Base-by-base conservation (phyloP, 1,140 invertebrate species). In the Nymphalis io region DNA sequence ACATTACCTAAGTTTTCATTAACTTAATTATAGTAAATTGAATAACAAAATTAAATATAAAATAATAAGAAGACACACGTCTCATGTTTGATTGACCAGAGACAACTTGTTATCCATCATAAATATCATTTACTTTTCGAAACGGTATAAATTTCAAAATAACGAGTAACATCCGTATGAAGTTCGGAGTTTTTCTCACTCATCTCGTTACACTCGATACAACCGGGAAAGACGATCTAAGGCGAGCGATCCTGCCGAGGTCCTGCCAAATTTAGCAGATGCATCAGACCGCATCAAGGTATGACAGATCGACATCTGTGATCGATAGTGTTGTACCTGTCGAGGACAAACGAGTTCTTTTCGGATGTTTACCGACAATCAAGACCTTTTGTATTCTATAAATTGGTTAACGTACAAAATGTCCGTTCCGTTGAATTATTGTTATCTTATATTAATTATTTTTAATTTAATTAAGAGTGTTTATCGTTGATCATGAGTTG, bases 211-310 rank as follows among this genome's bases (percentile, higher is more conserved):
- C 11, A n/a, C 48, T 48, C 15, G 42, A 15, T 61, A 44, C 2
- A 39, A 20, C 5, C 27, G 27, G 60, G 40, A 55, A 48, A 63
- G 57, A 60, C 65, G 27, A 60, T 55, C 15, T 53, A 23, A 33
- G 38, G 15, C 18, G 23, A 57, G 13, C 27, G 16, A 46, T 53
- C 48, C 40, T 69, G 74, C 79, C 74, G 76, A 84, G 16, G 57
- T 53, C 48, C 40, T 69, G 74, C 79, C 74, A 77, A 84, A 80
- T 84, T 79, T 71, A 79, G 79, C 79, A 77, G 77, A 77, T 79
- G 80, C 76, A 69, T 23, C 48, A 53, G 68, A 67, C 70, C 81
- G 76, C 75, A 78, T 80, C 78, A 79, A 20, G 76, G 53, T 64
- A 66, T 78, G 80, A 82, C 81, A 80, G 74, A 42, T n/a, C 2